These are phyloP conservation scores for Coregonus clupeaformis DNA, from an alignment of 2,113 vertebrate species.

Conservation along the genomic window DNA sequence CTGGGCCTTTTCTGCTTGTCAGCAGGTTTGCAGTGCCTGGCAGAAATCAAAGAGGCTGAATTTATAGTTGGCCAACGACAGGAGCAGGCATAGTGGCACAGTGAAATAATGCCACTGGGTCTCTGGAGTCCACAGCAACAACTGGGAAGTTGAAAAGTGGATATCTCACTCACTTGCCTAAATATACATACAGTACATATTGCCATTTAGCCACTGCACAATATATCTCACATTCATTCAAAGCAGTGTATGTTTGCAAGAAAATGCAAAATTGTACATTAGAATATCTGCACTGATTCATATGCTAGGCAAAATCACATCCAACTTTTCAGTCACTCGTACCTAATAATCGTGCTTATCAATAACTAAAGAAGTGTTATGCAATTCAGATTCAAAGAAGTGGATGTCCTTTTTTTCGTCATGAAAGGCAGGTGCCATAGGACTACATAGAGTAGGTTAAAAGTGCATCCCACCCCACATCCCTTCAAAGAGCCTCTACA, in stretches of 20 bases:
- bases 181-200: not conserved
- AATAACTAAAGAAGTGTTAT: not conserved
- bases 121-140: not conserved
- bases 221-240: not conserved
- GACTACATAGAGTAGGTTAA: not conserved
- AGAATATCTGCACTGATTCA: not conserved
- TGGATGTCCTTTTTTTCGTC: not conserved
- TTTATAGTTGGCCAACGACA: conserved; percentile 6
- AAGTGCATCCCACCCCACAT: not conserved
- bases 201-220: not conserved
- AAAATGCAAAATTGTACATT: not conserved
- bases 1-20: not conserved
- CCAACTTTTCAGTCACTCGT: not conserved
- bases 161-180: not conserved
- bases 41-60: conserved; percentile 1
- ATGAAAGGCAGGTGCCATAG: not conserved
- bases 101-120: not conserved
- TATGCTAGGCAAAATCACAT: not conserved
- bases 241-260: not conserved
- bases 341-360: not conserved
- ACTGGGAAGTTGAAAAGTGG: not conserved
- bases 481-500: not conserved
- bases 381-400: not conserved
- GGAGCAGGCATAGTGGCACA: not conserved
- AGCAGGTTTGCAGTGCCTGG: conserved; percentile 4